Base-by-base conservation (phyloP, 2,888 invertebrate species). In the Esperia sulphurella region DNA sequence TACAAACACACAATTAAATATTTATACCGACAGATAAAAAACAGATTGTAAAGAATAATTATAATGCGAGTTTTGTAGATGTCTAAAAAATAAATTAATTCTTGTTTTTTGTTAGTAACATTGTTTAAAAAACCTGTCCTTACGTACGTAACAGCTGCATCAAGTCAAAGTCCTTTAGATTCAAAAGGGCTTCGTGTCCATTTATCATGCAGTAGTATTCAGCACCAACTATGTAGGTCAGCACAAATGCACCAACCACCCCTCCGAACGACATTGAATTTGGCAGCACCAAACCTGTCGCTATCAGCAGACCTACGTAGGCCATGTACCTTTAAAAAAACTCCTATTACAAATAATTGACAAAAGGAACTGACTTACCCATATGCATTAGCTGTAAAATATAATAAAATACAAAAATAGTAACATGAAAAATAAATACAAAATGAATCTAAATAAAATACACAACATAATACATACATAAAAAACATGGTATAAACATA, bases 211-310 rank as follows among this genome's bases (percentile, higher is more conserved):
- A 88, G 48, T 87, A 89, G 73, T 97, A 97, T 75, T 97, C 97
- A 0, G 97, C 96, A 7, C 94, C 92, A 0, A 95, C 91, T 62
- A 97, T 97, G 75, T 97, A 97, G 30, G 94, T 74, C 21, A 95
- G 93, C 13, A 97, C 97, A 59, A 94, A 90, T 0, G 95, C 83
- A 1, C 97, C 97, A 45, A 97, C 93, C 43, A 95, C 72, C 48
- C 94, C 93, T 8, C 97, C 97, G 38, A 95, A 84, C 33, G 92
- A 90, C 0, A 94, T 92, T 49, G 95, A 96, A 65, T 93, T 94
- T 60, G 96, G 95, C 45, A 97, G 93, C 64, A 97, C 94, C 48
- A 97, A 97, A 61, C 93, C 95, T 0, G 96, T 96, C 33, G 97
- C 95, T 39, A 96, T 81, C 63, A 96, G 94, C 39, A 97, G 90